Evolutionary conservation across 1,140 invertebrate species (phyloP).

Genomic region (Aricia agestis): DNA sequence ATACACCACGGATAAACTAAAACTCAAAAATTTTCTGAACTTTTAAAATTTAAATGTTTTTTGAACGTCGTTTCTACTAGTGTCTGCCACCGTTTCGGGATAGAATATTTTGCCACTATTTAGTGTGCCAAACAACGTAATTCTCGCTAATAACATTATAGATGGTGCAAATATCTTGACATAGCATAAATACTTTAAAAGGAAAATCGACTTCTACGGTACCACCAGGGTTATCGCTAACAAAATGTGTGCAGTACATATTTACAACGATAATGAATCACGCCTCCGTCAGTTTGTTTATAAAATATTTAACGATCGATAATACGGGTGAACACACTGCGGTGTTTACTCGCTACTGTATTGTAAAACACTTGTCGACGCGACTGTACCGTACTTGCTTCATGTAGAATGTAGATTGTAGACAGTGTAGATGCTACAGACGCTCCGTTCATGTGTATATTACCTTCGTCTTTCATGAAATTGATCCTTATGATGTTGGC

Average conservation of each 20-base stretch:
- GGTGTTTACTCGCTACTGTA: not conserved
- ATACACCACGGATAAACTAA: too few species aligned
- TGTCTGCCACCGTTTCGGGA: too few species aligned
- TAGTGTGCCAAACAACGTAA: not conserved
- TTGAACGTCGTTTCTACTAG: too few species aligned
- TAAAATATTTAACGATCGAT: slow-evolving; percentile 16
- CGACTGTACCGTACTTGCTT: slow-evolving; percentile 1
- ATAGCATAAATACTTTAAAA: not conserved
- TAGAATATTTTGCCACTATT: too few species aligned
- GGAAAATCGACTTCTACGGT: not conserved
- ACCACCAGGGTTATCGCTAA: not conserved
- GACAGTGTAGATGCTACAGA: not conserved
- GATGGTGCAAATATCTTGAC: not conserved
- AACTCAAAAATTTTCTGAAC: too few species aligned
- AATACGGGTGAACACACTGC: slow-evolving; percentile 13
- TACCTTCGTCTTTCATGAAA: too few species aligned
- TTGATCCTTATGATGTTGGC: too few species aligned
- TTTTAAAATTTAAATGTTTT: too few species aligned
- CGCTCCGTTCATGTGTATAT: too few species aligned
- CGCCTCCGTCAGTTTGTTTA: slow-evolving; percentile 3
- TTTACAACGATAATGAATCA: not conserved
- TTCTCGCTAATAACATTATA: not conserved
- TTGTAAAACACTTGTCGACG: not conserved
- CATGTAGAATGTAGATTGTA: not conserved
- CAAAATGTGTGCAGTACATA: not conserved